Evolutionary conservation across 2,888 invertebrate species (phyloP).

Genomic region (Teleogryllus oceanicus): DNA sequence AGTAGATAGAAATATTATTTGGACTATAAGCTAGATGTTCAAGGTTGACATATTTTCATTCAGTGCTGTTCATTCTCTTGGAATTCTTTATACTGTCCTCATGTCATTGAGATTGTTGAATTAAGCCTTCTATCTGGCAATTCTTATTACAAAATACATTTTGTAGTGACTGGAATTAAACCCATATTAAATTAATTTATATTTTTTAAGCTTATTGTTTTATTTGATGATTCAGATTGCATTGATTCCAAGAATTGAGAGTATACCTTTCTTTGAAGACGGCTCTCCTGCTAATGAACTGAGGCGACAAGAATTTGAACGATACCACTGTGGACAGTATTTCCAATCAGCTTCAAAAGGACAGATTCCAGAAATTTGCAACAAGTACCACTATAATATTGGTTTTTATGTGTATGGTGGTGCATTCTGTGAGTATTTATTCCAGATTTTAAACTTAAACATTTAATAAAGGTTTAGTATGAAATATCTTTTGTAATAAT

Average conservation of each 20-base stretch:
- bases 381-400: slow-evolving; percentile 78
- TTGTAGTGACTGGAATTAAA: too few species aligned
- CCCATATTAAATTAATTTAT: too few species aligned
- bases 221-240: slow-evolving; percentile 57
- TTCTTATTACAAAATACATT: too few species aligned
- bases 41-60: too few species aligned
- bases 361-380: slow-evolving; percentile 71
- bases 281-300: slow-evolving; percentile 56
- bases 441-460: background rate
- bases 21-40: too few species aligned
- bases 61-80: too few species aligned
- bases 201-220: background rate
- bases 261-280: slow-evolving; percentile 74
- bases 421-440: slow-evolving; percentile 62
- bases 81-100: too few species aligned
- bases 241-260: slow-evolving; percentile 74
- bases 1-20: too few species aligned
- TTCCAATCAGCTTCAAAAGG: slow-evolving; percentile 65
- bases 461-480: too few species aligned
- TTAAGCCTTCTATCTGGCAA: too few species aligned
- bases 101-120: too few species aligned
- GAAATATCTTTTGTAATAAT: too few species aligned
- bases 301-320: slow-evolving; percentile 70
- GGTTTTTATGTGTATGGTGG: slow-evolving; percentile 82
- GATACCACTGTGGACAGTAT: slow-evolving; percentile 74